Evolutionary conservation across 2,888 invertebrate genomes (phyloP).

Genomic region (Phengaris alcon): DNA sequence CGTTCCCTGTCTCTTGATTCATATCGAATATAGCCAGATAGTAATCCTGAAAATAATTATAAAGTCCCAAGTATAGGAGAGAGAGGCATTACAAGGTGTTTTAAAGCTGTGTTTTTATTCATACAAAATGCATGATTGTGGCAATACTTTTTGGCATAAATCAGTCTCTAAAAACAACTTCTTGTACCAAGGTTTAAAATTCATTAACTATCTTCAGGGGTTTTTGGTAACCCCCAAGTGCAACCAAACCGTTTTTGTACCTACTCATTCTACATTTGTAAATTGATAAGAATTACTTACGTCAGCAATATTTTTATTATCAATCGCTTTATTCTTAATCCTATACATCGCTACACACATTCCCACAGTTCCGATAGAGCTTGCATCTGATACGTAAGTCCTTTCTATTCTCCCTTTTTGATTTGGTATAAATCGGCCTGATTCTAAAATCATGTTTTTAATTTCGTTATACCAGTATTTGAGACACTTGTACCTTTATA

Average conservation of each 20-base stretch:
- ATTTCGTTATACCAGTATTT: too few species aligned
- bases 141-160: too few species aligned
- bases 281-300: conserved; percentile 55
- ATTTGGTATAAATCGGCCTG: conserved; percentile 78
- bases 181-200: too few species aligned
- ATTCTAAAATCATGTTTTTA: conserved; percentile 65
- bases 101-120: too few species aligned
- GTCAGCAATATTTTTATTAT: conserved; percentile 83
- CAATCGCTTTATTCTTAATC: conserved; percentile 80
- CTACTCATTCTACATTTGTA: not conserved
- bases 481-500: too few species aligned
- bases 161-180: too few species aligned
- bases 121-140: too few species aligned
- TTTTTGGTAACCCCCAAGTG: too few species aligned
- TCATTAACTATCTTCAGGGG: too few species aligned
- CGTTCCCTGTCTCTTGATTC: conserved; percentile 62
- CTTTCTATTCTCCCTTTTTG: conserved; percentile 73
- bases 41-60: conserved; percentile 56
- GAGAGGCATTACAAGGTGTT: too few species aligned
- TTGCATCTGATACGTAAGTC: conserved; percentile 82
- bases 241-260: too few species aligned
- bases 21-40: conserved; percentile 58
- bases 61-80: too few species aligned
- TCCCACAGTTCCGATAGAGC: conserved; percentile 77
- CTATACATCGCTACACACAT: conserved; percentile 85